These are phyloP conservation scores for Spilarctia lutea DNA, from an alignment of 2,888 invertebrate genomes.

Conservation along the genomic window DNA sequence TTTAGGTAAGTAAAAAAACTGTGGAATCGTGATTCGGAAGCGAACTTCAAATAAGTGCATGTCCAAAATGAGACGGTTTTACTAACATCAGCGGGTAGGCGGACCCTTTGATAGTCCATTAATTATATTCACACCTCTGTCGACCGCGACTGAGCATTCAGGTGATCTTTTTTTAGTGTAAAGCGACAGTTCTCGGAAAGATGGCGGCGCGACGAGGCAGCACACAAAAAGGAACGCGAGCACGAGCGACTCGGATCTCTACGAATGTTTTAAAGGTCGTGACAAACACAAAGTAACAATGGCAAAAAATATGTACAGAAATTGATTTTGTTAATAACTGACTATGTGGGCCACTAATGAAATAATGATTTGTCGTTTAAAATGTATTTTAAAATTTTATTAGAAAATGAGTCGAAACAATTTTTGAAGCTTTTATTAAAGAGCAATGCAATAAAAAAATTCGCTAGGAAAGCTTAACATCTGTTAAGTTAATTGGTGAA, in stretches of 20 bases:
- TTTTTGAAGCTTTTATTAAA: neutral
- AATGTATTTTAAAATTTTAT: conserved; percentile 19
- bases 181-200: conserved; percentile 78
- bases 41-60: conserved; percentile 58
- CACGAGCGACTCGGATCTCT: conserved; percentile 69
- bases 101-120: conserved; percentile 80
- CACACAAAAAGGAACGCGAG: conserved; percentile 70
- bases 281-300: conserved; percentile 59
- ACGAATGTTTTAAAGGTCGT: conserved; percentile 65
- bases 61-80: conserved; percentile 62
- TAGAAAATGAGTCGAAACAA: neutral
- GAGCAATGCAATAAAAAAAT: neutral
- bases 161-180: conserved; percentile 61
- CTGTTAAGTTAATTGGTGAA: conserved; percentile 25
- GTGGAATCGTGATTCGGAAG: conserved; percentile 47
- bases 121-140: conserved; percentile 84
- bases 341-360: conserved; percentile 26
- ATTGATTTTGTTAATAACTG: conserved; percentile 33
- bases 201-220: conserved; percentile 62
- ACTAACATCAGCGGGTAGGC: conserved; percentile 61
- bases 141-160: conserved; percentile 62
- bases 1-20: conserved; percentile 32
- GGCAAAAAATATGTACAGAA: conserved; percentile 32
- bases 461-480: neutral
- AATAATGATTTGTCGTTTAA: conserved; percentile 9